Evolutionary conservation across 2,888 invertebrate genomes (phyloP).

Genomic region (Zygaena filipendulae): DNA sequence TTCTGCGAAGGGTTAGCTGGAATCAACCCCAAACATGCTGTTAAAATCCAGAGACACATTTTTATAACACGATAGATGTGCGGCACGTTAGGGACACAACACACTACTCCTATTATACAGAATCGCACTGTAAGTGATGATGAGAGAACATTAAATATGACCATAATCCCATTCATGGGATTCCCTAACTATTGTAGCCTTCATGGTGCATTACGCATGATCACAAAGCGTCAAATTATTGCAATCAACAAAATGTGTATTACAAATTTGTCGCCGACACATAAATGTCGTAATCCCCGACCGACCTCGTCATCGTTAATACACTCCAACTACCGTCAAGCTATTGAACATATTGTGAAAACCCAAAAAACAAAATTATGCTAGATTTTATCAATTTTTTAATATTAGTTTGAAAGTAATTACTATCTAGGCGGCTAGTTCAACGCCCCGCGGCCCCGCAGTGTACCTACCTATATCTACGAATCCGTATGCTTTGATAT

Average conservation of each 20-base stretch:
- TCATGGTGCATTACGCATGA: conserved; percentile 57
- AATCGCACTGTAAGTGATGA: conserved; percentile 25
- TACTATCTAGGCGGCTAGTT: too few species aligned
- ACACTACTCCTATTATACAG: conserved; percentile 7
- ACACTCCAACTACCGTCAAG: too few species aligned
- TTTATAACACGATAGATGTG: conserved; percentile 13
- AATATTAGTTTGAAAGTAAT: too few species aligned
- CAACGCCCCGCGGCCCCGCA: too few species aligned
- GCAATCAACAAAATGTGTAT: conserved; percentile 56
- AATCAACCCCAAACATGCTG: conserved; percentile 54
- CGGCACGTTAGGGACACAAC: conserved; percentile 3
- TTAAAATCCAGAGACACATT: conserved; percentile 62
- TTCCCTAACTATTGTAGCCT: conserved; percentile 60
- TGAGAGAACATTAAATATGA: conserved; percentile 48
- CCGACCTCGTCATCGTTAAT: too few species aligned
- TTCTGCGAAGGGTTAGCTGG: conserved; percentile 37
- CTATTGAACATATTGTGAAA: too few species aligned
- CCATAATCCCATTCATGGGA: conserved; percentile 46
- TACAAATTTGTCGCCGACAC: conserved; percentile 43
- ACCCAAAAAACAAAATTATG: too few species aligned
- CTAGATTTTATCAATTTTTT: too few species aligned
- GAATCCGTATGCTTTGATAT: too few species aligned
- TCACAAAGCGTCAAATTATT: conserved; percentile 53
- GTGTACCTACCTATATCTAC: too few species aligned
- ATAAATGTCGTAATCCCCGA: too few species aligned